Evolutionary conservation across 2,113 vertebrate species (phyloP).

Genomic region (Pandion haliaetus): DNA sequence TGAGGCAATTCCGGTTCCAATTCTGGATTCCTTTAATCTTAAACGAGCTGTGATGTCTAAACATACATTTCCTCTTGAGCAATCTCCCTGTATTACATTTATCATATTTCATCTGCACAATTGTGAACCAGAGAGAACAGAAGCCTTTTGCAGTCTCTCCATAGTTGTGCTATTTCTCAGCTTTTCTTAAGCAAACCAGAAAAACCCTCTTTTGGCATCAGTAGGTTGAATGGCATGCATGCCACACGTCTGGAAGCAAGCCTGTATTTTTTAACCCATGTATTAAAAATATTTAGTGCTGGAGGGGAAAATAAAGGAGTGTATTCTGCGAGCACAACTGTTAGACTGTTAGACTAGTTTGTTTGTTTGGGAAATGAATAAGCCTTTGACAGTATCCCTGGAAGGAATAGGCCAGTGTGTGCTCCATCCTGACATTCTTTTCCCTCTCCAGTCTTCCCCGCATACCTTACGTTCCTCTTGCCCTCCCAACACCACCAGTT

Average conservation of each 20-base stretch:
- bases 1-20: background rate
- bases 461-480: constrained; percentile 68
- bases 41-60: constrained; percentile 1
- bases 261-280: constrained; percentile 16
- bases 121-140: background rate
- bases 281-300: constrained; percentile 8
- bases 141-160: background rate
- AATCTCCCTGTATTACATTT: background rate
- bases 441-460: background rate
- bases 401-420: background rate
- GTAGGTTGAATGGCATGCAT: constrained; percentile 37
- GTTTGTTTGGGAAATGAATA: constrained; percentile 69
- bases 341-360: background rate
- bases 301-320: constrained; percentile 39
- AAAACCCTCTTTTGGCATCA: background rate
- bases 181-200: background rate
- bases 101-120: background rate
- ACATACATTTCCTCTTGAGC: constrained; percentile 21
- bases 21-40: constrained; percentile 6
- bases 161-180: background rate
- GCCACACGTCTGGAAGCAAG: background rate
- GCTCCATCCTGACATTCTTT: constrained; percentile 50
- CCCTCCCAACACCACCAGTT: constrained; percentile 2
- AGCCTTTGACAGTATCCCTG: constrained; percentile 62
- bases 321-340: background rate